Conservation (phyloP, 2,113 vertebrate species). For the zebrafish (Danio rerio) region DNA sequence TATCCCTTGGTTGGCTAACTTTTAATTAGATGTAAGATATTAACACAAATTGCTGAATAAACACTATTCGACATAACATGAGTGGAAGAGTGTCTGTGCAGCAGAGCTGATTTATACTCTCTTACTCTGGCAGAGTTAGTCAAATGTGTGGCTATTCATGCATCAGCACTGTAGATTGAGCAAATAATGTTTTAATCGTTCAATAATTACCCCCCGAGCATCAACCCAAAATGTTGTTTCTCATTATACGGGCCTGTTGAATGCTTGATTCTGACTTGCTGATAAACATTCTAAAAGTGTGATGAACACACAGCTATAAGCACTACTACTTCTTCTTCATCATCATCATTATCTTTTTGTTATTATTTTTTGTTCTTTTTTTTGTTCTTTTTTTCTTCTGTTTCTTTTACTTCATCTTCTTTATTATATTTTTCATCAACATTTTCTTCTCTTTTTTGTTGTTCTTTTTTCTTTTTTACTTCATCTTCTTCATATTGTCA, state of each 20-base stretch:
- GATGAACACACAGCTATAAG: no score
- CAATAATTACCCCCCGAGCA: not conserved
- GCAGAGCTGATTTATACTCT: not conserved
- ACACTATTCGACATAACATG: constrained; percentile 25
- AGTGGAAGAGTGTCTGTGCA: not conserved
- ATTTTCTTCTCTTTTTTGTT: no score
- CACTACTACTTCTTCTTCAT: no score
- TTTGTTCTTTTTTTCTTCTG: no score
- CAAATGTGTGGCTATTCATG: not conserved
- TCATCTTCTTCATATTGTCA: no score
- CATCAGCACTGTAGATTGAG: constrained; percentile 4
- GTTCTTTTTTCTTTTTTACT: no score
- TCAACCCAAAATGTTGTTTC: not conserved
- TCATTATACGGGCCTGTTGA: not conserved
- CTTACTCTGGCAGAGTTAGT: not conserved
- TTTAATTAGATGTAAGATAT: constrained; percentile 49
- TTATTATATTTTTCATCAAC: no score
- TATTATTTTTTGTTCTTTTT: no score
- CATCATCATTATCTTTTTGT: no score
- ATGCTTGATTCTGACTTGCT: no score
- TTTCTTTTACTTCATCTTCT: no score
- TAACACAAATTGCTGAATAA: constrained; percentile 37
- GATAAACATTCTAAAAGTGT: no score
- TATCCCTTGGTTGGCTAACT: constrained; percentile 35
- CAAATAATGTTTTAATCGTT: constrained; percentile 11